Percentiles rank a stretch among this genome's conserved stretches.
phyloP scores from a whole-genome alignment of 2,888 invertebrate species.

The Junonia oenone region DNA sequence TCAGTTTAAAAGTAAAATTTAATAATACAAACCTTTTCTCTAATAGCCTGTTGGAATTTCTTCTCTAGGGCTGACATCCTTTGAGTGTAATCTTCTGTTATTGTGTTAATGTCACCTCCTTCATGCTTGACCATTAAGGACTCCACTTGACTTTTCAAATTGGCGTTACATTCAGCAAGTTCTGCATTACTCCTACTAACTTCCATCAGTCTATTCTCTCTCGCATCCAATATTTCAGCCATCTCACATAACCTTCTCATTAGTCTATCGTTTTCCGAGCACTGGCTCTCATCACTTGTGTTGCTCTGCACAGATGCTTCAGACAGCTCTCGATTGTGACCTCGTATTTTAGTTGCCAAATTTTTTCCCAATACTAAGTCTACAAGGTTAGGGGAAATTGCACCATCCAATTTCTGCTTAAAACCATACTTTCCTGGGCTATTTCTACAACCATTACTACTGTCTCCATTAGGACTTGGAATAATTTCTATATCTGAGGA shows the following conservation, averaged over 20 bases:
- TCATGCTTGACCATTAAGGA: conserved; percentile 77
- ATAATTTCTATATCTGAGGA: conserved; percentile 98
- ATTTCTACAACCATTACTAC: conserved; percentile 84
- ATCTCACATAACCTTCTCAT: conserved; percentile 90
- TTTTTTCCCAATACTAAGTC: conserved; percentile 72
- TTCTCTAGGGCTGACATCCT: conserved; percentile 92
- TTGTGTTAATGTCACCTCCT: conserved; percentile 81
- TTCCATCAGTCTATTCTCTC: conserved; percentile 89
- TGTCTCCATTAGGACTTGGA: conserved; percentile 93
- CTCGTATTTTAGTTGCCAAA: conserved; percentile 83
- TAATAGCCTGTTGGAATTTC: conserved; percentile 92
- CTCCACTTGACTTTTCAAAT: conserved; percentile 81
- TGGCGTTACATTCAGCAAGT: conserved; percentile 84
- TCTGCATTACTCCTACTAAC: conserved; percentile 91
- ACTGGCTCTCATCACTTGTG: conserved; percentile 86
- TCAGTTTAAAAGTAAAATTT: too few species aligned
- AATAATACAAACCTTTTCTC: conserved; percentile 83
- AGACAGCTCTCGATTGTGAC: conserved; percentile 86
- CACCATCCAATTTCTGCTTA: conserved; percentile 61
- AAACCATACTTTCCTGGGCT: conserved; percentile 82
- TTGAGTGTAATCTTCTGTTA: conserved; percentile 93
- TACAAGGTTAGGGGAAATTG: conserved; percentile 63
- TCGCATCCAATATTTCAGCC: conserved; percentile 91
- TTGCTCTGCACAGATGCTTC: conserved; percentile 85
- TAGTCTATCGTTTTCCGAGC: conserved; percentile 85